Base-by-base conservation (phyloP, 1,140 invertebrate genomes). In the Bactericera cockerelli region DNA sequence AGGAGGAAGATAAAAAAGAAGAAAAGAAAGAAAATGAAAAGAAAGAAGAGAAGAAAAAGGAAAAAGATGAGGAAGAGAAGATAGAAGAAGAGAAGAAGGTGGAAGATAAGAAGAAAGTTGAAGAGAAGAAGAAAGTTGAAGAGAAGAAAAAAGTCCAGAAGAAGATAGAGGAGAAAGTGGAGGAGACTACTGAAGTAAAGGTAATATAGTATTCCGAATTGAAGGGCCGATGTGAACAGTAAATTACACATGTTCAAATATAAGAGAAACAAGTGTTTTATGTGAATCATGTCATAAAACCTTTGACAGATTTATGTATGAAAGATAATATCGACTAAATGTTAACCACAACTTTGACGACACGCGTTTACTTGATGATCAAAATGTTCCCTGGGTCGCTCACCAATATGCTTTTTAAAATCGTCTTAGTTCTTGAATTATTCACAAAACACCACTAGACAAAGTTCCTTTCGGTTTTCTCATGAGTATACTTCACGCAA, bases 41-140 rank as follows among this genome's bases (percentile, higher is more conserved):
- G n/a, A n/a, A n/a, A n/a, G n/a, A n/a, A n/a, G n/a, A n/a, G n/a
- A n/a, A n/a, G n/a, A n/a, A n/a, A n/a, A n/a, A n/a, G n/a, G n/a
- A n/a, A n/a, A n/a, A n/a, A n/a, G n/a, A n/a, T n/a, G n/a, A n/a
- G n/a, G n/a, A n/a, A n/a, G n/a, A n/a, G n/a, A n/a, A n/a, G n/a
- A n/a, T n/a, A n/a, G n/a, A n/a, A n/a, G n/a, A n/a, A n/a, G n/a
- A n/a, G n/a, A n/a, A n/a, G n/a, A n/a, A 31, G 28, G 28, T 6
- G 28, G 28, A 31, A 31, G 28, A 13, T 13, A 31, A 31, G 28
- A 31, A 31, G 13, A 13, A 31, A 31, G 28, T n/a, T n/a, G n/a
- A 77, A 65, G 72, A 75, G 62, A 71, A 76, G 63, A 70, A 76
- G 64, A 71, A 74, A 58, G 72, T 75, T 61, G 72, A 76, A 62